Evolutionary conservation across 92 coral and sea anemone species (phyloP), one percentile per base, ranked within the genome.

Genomic region (Ricordea florida): DNA sequence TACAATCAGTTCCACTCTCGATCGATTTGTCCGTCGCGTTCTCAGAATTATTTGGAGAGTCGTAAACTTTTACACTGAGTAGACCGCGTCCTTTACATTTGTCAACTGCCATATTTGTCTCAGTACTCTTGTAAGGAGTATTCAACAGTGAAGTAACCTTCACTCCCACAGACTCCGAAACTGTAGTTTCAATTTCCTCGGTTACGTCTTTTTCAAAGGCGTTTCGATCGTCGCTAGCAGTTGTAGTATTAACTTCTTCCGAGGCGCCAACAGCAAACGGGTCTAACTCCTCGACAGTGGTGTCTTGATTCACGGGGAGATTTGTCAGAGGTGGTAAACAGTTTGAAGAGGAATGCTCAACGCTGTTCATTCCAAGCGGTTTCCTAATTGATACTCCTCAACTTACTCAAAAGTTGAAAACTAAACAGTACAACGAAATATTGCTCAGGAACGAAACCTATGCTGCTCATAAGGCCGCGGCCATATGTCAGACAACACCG

Each of bases 191-290:
- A 43, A 43, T 43, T 8, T 15, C 44, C n/a, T 37, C 44, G n/a
- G n/a, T 21, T 2, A 52, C 65, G 31, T 21, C 31, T 20, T 1
- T 41, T 31, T 71, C 56, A 16, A 60, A 71, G 7, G 67, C 38
- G 53, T 56, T 57, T 40, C 78, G 38, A 52, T 31, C 72, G 44
- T 48, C 66, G 59, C 51, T 63, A 29, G 34, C 28, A 18, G 78
- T 3, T 6, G 86, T 80, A 18, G 96, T 79, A 57, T 83, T 89
- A 27, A 87, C 87, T 43, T 90, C 96, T 63, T 87, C 96, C 28
- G 90, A 90, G 28, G 96, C 96, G 14, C 93, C 96, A 13, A 90
- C 62, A 25, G 84, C 84, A 30, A 90, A 78, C 4, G 76, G 80
- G n/a, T 73, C 80, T 59, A 73, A 46, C 59, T 58, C 71, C 2